A percentile compares a stretch with the other conserved stretches of the same genome.
phyloP scores from a whole-genome alignment of 2,888 invertebrate species.

The Acanthacorydalis orientalis region DNA sequence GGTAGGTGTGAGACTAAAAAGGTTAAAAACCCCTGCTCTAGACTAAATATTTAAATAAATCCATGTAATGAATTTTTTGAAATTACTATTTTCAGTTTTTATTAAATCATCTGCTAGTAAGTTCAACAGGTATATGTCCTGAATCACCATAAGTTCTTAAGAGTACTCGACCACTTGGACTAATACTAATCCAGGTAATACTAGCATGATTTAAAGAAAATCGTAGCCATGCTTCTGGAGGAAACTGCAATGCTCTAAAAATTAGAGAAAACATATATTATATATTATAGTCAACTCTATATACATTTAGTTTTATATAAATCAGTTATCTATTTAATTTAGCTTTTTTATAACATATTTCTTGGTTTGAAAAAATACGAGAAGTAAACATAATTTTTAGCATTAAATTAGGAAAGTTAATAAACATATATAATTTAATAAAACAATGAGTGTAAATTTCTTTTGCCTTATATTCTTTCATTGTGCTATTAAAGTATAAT shows the following conservation, averaged over 20 bases:
- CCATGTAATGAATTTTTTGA: too few species aligned
- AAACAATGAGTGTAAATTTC: too few species aligned
- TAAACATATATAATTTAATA: not conserved
- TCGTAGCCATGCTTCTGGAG: constrained; percentile 92
- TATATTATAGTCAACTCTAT: not conserved
- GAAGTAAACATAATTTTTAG: not conserved
- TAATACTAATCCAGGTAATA: constrained; percentile 79
- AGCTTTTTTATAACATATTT: not conserved
- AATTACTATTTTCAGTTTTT: too few species aligned
- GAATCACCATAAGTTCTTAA: constrained; percentile 71
- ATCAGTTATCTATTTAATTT: not conserved
- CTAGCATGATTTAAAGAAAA: constrained; percentile 83
- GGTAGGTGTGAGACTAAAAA: too few species aligned
- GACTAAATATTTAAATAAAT: too few species aligned
- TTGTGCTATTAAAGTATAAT: too few species aligned
- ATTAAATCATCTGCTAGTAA: constrained; percentile 39
- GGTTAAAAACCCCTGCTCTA: too few species aligned
- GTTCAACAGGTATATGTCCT: constrained; percentile 72
- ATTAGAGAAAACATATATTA: constrained; percentile 6
- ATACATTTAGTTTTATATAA: constrained; percentile 2
- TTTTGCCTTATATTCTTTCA: too few species aligned
- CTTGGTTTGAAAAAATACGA: not conserved
- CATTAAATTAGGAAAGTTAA: not conserved
- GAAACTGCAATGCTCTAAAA: constrained; percentile 85
- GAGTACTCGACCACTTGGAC: constrained; percentile 72